Conservation (phyloP, 2,797 vertebrate genomes). For the Corythornis leucogaster region DNA sequence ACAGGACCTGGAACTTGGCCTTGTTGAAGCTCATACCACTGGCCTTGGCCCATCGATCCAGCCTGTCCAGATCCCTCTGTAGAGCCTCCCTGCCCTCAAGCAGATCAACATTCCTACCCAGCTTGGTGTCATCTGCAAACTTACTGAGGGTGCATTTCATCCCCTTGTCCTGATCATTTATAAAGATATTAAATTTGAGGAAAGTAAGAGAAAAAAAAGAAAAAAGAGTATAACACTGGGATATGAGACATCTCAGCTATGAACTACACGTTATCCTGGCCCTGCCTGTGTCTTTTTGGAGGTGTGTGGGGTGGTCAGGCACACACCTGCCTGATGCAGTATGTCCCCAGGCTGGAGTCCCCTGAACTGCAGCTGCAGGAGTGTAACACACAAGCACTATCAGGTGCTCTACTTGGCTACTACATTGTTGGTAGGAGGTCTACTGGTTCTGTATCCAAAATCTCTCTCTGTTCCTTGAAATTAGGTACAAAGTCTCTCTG, state of each 20-base stretch:
- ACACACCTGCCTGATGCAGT: no score
- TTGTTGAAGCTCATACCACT: background rate
- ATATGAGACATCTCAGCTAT: no score
- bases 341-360: no score
- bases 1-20: background rate
- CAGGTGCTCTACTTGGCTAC: background rate
- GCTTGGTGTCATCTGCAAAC: background rate
- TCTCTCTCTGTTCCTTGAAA: background rate
- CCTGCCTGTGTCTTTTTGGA: no score
- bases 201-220: no score
- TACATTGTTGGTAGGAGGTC: accelerated
- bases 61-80: background rate
- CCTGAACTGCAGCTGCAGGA: background rate
- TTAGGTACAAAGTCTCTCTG: background rate
- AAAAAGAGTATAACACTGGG: no score
- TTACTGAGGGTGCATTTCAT: no score
- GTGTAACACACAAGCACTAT: background rate
- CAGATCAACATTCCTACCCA: background rate
- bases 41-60: background rate
- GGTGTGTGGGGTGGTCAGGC: no score
- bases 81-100: background rate
- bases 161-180: no score
- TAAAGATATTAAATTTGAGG: no score
- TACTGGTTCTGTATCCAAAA: background rate
- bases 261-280: no score